Evolutionary conservation across 2,113 vertebrate species (phyloP), one percentile per base, ranked within the genome.

Genomic region (Ammodytes marinus): DNA sequence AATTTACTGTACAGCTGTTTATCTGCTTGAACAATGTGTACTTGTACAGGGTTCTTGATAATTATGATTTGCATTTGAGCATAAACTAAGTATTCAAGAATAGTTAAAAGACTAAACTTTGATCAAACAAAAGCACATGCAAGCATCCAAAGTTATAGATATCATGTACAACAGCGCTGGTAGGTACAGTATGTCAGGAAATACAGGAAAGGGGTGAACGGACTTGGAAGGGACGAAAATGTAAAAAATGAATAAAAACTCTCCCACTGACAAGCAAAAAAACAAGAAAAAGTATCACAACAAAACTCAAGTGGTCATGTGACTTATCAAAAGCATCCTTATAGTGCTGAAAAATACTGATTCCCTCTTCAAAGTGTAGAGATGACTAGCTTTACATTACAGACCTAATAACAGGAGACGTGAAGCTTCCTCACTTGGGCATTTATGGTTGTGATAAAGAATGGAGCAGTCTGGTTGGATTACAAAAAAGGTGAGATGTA

Each of bases 91-190:
- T 17, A 5, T 50, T 27, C 6, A 42, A 49, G 0, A 54, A 19
- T 19, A n/a, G 54, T 27, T 27, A 27, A 1, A 35, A 35, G 17
- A 63, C 6, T 14, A 40, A 53, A 77, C 45, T 69, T 19, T 11
- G 12, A 61, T 54, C 14, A 53, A 87, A 87, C 5, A 57, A 65
- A 77, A 83, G 49, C 46, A 77, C 77, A 81, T 85, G 84, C 90
- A 84, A 59, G 65, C 37, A 64, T 80, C 65, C 35, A 13, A 69
- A 47, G 40, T 60, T 17, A 57, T 19, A 82, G 40, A 66, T 37
- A 60, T 52, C 42, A 14, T 57, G 19, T 14, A 49, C 49, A 53
- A 43, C 43, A 53, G 65, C 54, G 60, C 67, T 40, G 37, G 59
- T 8, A 3, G 60, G 9, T 27, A 59, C 11, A 35, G 19, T 6